Percentiles rank a stretch among this genome's conserved stretches.
Evolutionary conservation across 2,113 vertebrate genomes (phyloP).

Genomic region (Illadopsis cleaveri): DNA sequence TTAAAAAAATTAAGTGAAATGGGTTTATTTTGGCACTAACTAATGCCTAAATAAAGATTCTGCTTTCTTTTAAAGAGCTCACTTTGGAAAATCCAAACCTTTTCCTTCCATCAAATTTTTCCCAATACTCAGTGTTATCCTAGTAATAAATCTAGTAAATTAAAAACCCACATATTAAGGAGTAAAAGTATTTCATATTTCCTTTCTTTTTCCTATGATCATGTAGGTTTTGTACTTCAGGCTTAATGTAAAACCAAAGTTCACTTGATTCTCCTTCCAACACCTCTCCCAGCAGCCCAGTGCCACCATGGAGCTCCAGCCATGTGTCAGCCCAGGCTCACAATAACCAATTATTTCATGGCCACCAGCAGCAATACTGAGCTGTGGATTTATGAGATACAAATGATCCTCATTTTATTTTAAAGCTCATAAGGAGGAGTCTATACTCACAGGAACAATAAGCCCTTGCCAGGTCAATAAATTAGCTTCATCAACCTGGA

Average conservation of each 20-base stretch:
- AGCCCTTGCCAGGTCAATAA: slow-evolving; percentile 99
- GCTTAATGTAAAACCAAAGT: background rate
- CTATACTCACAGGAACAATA: slow-evolving; percentile 96
- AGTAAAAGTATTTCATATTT: background rate
- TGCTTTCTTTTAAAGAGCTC: background rate
- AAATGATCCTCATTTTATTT: background rate
- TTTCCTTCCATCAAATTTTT: background rate
- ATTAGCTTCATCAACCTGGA: slow-evolving; percentile 99
- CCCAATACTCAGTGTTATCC: background rate
- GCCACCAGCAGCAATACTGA: background rate
- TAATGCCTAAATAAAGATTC: background rate
- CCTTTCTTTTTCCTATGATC: background rate
- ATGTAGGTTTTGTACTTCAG: background rate
- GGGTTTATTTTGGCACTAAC: background rate
- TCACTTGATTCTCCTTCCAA: background rate
- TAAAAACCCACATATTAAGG: background rate
- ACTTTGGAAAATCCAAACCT: background rate
- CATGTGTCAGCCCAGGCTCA: background rate
- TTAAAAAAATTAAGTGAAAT: background rate
- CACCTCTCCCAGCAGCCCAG: background rate
- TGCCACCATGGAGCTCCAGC: background rate
- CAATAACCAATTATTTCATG: background rate
- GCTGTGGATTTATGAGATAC: background rate
- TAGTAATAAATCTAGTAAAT: background rate
- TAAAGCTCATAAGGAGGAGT: background rate